Evolutionary conservation across 2,113 vertebrate species (phyloP), one percentile per base, ranked within the genome.

Genomic region (Nycticryphes semicollaris): DNA sequence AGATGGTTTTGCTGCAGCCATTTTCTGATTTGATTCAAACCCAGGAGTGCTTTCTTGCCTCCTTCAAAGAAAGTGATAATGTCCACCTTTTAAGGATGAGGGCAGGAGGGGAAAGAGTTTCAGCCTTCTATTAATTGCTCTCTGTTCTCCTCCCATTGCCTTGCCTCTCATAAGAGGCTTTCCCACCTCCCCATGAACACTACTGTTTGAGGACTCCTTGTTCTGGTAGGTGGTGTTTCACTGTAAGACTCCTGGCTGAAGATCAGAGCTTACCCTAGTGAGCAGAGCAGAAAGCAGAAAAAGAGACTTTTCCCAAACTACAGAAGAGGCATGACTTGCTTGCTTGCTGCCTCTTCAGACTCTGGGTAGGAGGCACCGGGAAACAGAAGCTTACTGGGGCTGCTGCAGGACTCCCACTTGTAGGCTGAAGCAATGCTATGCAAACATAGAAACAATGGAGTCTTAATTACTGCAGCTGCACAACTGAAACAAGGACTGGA

Each of bases 91-190:
- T 35, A 84, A 78, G 31, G 24, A 45, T 2, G 37, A 50, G 15
- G 20, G 30, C 64, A 87, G 27, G 50, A 93, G 5, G 4, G 14
- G 14, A 33, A 23, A 41, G 47, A 45, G 31, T 8, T 56, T 12
- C 9, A 39, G 0, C 47, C 23, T 28, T 37, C 33, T 68, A 6
- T 62, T n/a, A 8, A 41, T 51, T 28, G 33, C 54, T 47, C 19
- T n/a, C 76, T 82, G 27, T 48, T 30, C 47, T 48, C 4, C 11
- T 35, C 17, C 31, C 17, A 4, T 10, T 70, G 30, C 35, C 48
- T 20, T 35, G 27, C 13, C n/a, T 24, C 31, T 59, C 4, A 2
- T 1, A 5, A 0, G 1, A 77, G 48, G 28, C 41, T 66, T 74
- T 69, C n/a, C 57, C 75, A 83, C 0, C 24, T 68, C 45, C 27